These are phyloP conservation scores for Catocala fraxini DNA, from an alignment of 2,888 invertebrate genomes.

Conservation along the genomic window DNA sequence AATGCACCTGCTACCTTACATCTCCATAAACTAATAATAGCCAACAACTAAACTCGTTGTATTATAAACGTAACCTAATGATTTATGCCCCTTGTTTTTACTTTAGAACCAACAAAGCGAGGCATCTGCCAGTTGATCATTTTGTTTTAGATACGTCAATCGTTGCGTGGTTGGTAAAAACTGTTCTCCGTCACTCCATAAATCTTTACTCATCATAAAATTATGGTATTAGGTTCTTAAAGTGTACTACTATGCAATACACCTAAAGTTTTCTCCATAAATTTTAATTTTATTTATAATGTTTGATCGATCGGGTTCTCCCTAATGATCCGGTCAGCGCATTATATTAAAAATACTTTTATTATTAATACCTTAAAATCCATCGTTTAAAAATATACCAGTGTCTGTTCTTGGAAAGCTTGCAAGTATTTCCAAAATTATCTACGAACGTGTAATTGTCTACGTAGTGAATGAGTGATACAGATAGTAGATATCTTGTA, in stretches of 20 bases:
- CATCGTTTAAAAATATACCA: constrained; percentile 13
- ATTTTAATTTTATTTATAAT: background rate
- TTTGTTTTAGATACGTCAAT: background rate
- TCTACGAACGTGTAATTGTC: background rate
- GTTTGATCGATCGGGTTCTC: background rate
- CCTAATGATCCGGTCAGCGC: constrained; percentile 12
- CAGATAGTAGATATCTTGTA: no score
- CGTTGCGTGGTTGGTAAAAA: background rate
- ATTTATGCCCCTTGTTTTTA: constrained; percentile 12
- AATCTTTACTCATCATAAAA: no score
- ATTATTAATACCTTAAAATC: constrained; percentile 10
- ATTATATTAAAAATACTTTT: constrained; percentile 13
- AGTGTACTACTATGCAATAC: background rate
- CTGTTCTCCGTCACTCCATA: no score
- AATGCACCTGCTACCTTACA: constrained; percentile 38
- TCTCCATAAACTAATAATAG: constrained; percentile 42
- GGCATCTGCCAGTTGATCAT: constrained; percentile 3
- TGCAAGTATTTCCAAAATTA: constrained; percentile 11
- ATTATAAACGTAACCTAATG: constrained; percentile 31
- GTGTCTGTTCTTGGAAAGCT: constrained; percentile 11
- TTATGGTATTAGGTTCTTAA: background rate
- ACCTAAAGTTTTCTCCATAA: constrained; percentile 1
- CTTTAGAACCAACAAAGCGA: background rate
- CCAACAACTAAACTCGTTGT: constrained; percentile 32
- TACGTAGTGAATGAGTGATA: no score